Evolutionary conservation across 2,888 invertebrate species (phyloP), one percentile per base, ranked within the genome.

Genomic region (Cancer borealis): DNA sequence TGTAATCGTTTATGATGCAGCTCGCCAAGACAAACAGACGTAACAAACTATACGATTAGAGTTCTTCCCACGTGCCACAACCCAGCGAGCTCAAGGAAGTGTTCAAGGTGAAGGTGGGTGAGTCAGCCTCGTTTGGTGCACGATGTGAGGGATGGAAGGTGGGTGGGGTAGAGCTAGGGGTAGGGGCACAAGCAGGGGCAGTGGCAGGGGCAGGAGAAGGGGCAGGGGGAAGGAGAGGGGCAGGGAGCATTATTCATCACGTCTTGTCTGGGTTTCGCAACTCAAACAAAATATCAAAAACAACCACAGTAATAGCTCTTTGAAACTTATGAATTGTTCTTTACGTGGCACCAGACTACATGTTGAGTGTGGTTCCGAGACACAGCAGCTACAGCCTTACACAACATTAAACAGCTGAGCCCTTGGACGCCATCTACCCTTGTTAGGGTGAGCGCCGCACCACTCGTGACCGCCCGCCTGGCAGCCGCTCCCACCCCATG

Each of bases 401-500:
- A 26, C 73, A 73, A 73, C 73, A 26, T 73, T 5, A 73, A 73
- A 26, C 73, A 73, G 73, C 73, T 73, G 73, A 73, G 73, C 73
- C 73, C 73, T n/a, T 73, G 73, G 73, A n/a, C 26, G n/a, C 73
- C 73, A n/a, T 73, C 10, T 26, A 73, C 26, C 73, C 73, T 73
- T 73, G 73, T 73, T 73, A 73, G 73, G 73, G n/a, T 26, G 73
- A 73, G 26, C 73, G 26, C 73, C 73, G 8, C 26, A 0, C 26
- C 73, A 73, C 73, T 26, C 73, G 73, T 73, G 73, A n/a, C 73
- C 26, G 26, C 73, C 73, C 26, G 26, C 73, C 73, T 26, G n/a
- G 73, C 73, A 73, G 73, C 73, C 73, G 73, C 73, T 73, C 73
- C 73, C 73, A 73, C n/a, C 73, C 73, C 26, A n/a, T 73, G 26